Evolutionary conservation across 2,888 invertebrate species (phyloP), one percentile per base, ranked within the genome.

Genomic region (Gastrophysa polygoni): DNA sequence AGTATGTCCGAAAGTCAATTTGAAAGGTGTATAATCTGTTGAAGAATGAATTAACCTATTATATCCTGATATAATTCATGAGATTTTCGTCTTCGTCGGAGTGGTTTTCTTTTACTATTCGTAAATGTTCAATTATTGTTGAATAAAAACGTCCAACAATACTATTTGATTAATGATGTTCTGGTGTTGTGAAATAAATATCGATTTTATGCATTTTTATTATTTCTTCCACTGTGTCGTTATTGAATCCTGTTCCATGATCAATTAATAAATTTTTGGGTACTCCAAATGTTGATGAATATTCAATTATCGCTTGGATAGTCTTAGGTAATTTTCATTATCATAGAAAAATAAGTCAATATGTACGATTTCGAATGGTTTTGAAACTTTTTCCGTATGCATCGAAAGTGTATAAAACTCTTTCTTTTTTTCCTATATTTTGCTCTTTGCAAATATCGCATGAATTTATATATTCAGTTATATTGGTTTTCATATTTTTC

Each of bases 141-240:
- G 18, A 51, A 43, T 59, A 43, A 14, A 51, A 52, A 46, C 52
- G 16, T 59, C 61, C 66, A 11, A 54, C 44, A 16, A 57, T 56
- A 3, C 58, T 34, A 20, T 66, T 57, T 10, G 51, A 57, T n/a
- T 66, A 29, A 4, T 52, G 63, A 16, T 66, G 59, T 20, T 34
- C 28, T 17, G 57, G 34, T 6, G 66, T 61, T 7, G 57, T 57
- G 32, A 63, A 65, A 50, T 63, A 62, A 43, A 56, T 48, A 46
- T 60, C 43, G 8, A 66, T 66, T 49, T 63, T 59, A 38, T 60
- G 63, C 20, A 60, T 43, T 46, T 54, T 60, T 21, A 60, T 18
- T 6, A 61, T 49, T 59, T 52, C 44, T 28, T 52, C 24, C 10
- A 63, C 5, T 14, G 46, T 18, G 11, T 49, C 21, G 20, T 46